Base-by-base conservation (phyloP, 2,113 vertebrate species). In the Maccullochella peelii region DNA sequence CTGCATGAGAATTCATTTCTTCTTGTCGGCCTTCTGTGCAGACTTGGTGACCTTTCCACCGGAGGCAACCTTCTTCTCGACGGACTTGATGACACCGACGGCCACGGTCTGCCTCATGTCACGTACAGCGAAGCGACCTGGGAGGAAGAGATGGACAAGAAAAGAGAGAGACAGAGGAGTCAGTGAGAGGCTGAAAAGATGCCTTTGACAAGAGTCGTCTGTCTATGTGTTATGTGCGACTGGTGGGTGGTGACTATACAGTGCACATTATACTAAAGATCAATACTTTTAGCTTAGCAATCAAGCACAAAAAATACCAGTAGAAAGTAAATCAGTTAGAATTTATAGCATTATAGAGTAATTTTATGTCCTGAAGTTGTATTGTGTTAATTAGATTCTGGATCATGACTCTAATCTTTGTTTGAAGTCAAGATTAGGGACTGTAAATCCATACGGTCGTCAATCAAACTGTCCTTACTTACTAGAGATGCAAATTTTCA, bases 41-140 rank as follows among this genome's bases (percentile, higher is more conserved):
- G 94, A 95, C 87, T 96, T 97, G 86, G 96, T 97, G 73, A 96
- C 93, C 87, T 96, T 96, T 36, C 93, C 95, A 30, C 77, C 66
- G 1, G 54, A 5, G 47, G 91, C 10, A 0, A 40, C 62, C 84
- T 96, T 96, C 93, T 96, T 96, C 8, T 96, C 95, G 0, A 96
- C 92, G 0, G 88, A 87, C 94, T 96, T 97, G 90, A 96, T 95
- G 71, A 96, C 96, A 0, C 95, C 93, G 8, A 96, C 96, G 5
- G 96, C 96, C 23, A 97, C 94, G 0, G 96, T 96, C 93, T 96
- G 95, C 90, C 93, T 96, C 95, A 95, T 96, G 93, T 96, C 95
- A 38, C 93, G 83, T 68, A 95, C 92, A 3, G 95, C 95, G 47
- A 96, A 97, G 63, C 88, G 91, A 85, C 95, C 95, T 96, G 85